Evolutionary conservation across 2,113 vertebrate genomes (phyloP), one percentile per base, ranked within the genome.

Genomic region (Carassius auratus): DNA sequence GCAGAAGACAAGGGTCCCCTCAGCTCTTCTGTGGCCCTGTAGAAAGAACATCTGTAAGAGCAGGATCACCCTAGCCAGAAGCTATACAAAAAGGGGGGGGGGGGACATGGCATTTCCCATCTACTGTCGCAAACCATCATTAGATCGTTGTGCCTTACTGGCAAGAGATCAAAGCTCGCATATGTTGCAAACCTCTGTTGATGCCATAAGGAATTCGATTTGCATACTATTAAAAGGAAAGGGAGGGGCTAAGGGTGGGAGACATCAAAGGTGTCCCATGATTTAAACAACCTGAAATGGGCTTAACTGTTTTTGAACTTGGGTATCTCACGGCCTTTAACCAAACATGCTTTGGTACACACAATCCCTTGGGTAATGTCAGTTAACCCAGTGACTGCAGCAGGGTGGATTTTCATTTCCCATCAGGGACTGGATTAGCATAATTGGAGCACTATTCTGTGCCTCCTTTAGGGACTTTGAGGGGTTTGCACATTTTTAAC

Each of bases 1-100:
- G 90, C 98, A 99, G 91, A 99, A 99, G 52, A 98, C 94, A 68
- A 95, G 84, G 87, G 94, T 95, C 85, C 93, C 94, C 77, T 93
- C 93, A 21, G 83, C 61, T 83, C 81, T 64, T 42, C 77, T 59
- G 57, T 76, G 83, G 57, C 80, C 83, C 89, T 90, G 86, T 12
- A 19, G 48, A 50, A 42, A 74, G 52, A 86, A 85, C 83, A 85
- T 48, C 9, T 26, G 26, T 88, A 19, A 88, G 69, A 26, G 26
- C 45, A 59, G 19, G 61, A 52, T 50, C 38, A 85, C 21, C 76
- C 59, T 59, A 48, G 30, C 42, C n/a, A 42, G 75, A 57, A 15
- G 21, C 14, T 26, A 26, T 5, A 59, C 26, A 26, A 26, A 84
- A 75, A 83, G 9, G 3, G 57, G 21, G 19, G 57, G 57, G 6